Base-by-base conservation (phyloP, 1,140 invertebrate species). In the Zaprionus vittiger region DNA sequence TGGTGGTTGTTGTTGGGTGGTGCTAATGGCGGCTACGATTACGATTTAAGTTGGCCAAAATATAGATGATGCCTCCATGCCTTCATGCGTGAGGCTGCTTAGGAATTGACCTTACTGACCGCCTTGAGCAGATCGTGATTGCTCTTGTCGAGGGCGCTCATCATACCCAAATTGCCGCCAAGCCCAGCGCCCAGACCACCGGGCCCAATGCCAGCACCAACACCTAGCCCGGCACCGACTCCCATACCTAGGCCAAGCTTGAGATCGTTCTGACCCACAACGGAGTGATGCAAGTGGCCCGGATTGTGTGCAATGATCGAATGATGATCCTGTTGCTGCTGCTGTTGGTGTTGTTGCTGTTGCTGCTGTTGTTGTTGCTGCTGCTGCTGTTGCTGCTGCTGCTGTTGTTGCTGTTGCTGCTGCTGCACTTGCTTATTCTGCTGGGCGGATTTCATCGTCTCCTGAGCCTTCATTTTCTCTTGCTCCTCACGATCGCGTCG, bases 401-500 rank as follows among this genome's bases (percentile, higher is more conserved):
- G 93, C 73, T 94, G 95, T 79, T 95, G 95, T 79, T 95, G 95
- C 73, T 94, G 94, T 68, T 95, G 95, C 83, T 95, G 95, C 73
- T 94, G 94, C 69, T 95, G 95, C 83, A 90, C 79, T 91, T 93
- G 93, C 92, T 94, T 82, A 81, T 95, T 95, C 92, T 96, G 94
- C 92, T 96, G 96, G 65, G 96, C 95, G 92, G 96, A 96, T 93
- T 97, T 97, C 93, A 97, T 96, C 73, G 96, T 96, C 92, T 97
- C 96, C 93, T 97, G 96, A 84, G 97, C 97, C 93, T 98, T 98
- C 94, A 97, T 96, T 92, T 96, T 95, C 82, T 98, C 97, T 91
- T 98, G 97, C 91, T 98, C 97, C 92, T 98, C 97, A 41, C 97
- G 94, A 90, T 98, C 97, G 67, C 97, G 94, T 85, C 97, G 94